Percentiles rank a stretch among this genome's conserved stretches.
These are phyloP conservation scores for Gnatocerus cornutus DNA, from an alignment of 2,888 invertebrate genomes.

Conservation along the genomic window DNA sequence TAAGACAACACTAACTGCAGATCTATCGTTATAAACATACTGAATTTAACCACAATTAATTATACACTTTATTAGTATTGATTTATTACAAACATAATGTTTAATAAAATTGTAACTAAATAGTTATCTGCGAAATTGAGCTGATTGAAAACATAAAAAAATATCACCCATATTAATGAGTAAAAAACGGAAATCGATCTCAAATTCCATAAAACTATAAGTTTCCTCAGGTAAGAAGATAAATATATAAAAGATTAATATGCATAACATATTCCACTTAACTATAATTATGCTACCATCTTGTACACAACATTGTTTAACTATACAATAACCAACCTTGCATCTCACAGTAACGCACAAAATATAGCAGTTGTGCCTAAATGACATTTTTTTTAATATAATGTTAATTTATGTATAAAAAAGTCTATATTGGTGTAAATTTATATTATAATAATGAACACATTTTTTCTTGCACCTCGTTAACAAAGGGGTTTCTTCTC, in stretches of 20 bases:
- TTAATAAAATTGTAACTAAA: constrained; percentile 30
- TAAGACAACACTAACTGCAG: too few relatives aligned
- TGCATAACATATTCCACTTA: constrained; percentile 43
- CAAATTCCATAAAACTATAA: constrained; percentile 18
- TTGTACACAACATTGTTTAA: constrained; percentile 40
- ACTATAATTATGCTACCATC: constrained; percentile 42
- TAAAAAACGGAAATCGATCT: neutral
- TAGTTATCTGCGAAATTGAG: constrained; percentile 17
- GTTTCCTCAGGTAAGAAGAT: constrained; percentile 26
- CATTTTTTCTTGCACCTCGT: constrained; percentile 53
- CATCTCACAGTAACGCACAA: constrained; percentile 50
- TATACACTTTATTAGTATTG: constrained; percentile 44
- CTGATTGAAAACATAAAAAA: constrained; percentile 13
- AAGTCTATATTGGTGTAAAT: constrained; percentile 55
- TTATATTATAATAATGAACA: constrained; percentile 55
- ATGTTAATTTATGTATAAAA: constrained; percentile 49
- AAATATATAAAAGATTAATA: constrained; percentile 42
- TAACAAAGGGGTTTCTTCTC: constrained; percentile 41
- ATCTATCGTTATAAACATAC: neutral
- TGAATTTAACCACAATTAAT: neutral
- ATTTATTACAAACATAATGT: constrained; percentile 46
- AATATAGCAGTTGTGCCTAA: constrained; percentile 42
- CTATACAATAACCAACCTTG: constrained; percentile 53
- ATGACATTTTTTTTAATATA: constrained; percentile 34
- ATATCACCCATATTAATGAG: constrained; percentile 29